Conservation (phyloP, 2,888 invertebrate species). For the Hybos culiciformis region DNA sequence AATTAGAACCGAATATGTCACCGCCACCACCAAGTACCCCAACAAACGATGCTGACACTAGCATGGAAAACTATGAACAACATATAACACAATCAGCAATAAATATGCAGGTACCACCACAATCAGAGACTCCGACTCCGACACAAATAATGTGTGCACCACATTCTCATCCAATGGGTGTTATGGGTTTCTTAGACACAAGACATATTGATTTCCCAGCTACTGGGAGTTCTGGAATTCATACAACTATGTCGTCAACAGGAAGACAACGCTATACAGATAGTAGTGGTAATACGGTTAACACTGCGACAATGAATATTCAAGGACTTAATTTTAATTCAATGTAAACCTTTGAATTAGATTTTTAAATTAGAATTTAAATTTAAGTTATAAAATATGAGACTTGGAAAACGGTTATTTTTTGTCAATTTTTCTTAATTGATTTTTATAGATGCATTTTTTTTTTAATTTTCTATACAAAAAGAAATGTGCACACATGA, state of each 20-base stretch:
- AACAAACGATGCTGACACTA: conserved; percentile 34
- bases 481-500: too few relatives aligned
- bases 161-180: conserved; percentile 47
- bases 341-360: conserved; percentile 42
- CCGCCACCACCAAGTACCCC: conserved; percentile 40
- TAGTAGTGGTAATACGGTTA: conserved; percentile 35
- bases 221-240: conserved; percentile 41
- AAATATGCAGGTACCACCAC: conserved; percentile 36
- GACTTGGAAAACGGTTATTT: too few relatives aligned
- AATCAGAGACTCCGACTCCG: conserved; percentile 37
- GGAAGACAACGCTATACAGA: conserved; percentile 36
- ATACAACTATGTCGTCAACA: conserved; percentile 38
- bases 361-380: too few relatives aligned
- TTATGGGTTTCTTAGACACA: conserved; percentile 56
- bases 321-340: conserved; percentile 64
- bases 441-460: too few relatives aligned
- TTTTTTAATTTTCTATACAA: too few relatives aligned
- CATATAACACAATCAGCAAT: conserved; percentile 28
- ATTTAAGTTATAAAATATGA: too few relatives aligned
- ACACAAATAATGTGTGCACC: conserved; percentile 48
- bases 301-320: conserved; percentile 51
- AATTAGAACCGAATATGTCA: conserved; percentile 48
- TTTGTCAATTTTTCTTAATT: too few relatives aligned
- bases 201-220: conserved; percentile 52
- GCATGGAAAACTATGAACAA: conserved; percentile 34